Evolutionary conservation across 1,140 invertebrate genomes (phyloP), one percentile per base, ranked within the genome.

Genomic region (Drosophila serrata): DNA sequence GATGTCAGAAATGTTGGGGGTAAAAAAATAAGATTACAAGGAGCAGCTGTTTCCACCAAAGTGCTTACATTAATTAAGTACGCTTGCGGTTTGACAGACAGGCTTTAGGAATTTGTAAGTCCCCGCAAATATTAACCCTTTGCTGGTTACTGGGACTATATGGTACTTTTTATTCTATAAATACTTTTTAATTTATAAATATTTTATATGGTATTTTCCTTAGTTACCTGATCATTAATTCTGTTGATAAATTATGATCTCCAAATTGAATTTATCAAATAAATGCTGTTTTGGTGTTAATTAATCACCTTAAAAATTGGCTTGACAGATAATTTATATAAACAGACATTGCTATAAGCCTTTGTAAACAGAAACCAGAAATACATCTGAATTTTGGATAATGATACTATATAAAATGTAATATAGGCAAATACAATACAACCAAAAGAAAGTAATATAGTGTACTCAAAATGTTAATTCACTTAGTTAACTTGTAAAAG

Each of bases 1-100:
- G 37, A 45, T 55, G 56, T 42, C 56, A 22, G 37, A 27, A 61
- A 51, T 37, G 17, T 59, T 37, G 31, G 33, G 6, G 24, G n/a
- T n/a, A n/a, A n/a, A 24, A 35, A 39, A 70, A 31, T 22, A 40
- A 33, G 33, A 46, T 53, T 22, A 42, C 35, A n/a, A 19, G 45
- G 33, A 63, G 62, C 63, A 75, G 59, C 48, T 76, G 53, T 51
- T 59, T 64, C 24, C 59, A 15, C 48, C 59, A 46, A 68, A 80
- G 80, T 64, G 60, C 55, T 48, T 77, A 62, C 80, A 86, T 81
- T 86, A 81, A 86, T 85, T 85, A 85, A 85, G 81, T 81, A 59
- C 59, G 57, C 51, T 51, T 46, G 59, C 43, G 60, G 42, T 51
- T 64, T 86, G 82, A 85, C 60, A 59, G 37, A 53, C 55, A 37